Percentiles rank a stretch among this genome's conserved stretches.
phyloP scores from a whole-genome alignment of 2,888 invertebrate species.

The Gibbula magus region DNA sequence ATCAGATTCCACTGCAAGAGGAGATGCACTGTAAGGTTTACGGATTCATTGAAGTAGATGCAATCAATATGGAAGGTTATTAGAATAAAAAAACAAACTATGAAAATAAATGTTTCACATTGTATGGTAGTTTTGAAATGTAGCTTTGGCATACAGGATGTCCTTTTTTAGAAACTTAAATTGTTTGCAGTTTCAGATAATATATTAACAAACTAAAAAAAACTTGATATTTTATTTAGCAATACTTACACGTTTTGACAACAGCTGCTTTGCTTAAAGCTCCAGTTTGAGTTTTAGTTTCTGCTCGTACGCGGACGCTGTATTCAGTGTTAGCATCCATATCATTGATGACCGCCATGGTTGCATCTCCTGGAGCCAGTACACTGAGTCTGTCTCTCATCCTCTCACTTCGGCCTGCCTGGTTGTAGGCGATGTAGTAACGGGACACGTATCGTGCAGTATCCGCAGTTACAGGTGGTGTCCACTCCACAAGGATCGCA shows the following conservation, averaged over 20 bases:
- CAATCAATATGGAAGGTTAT: too few species aligned
- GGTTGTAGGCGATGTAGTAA: slow-evolving; percentile 6
- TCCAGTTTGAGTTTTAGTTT: not conserved
- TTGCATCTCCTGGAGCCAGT: not conserved
- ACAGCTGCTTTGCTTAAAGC: not conserved
- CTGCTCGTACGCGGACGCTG: not conserved
- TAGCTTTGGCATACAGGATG: too few species aligned
- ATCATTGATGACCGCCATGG: not conserved
- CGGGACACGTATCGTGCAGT: not conserved
- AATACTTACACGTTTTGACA: not conserved
- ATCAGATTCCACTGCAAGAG: not conserved
- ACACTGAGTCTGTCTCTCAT: not conserved
- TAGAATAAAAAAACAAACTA: too few species aligned
- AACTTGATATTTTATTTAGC: too few species aligned
- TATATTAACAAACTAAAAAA: too few species aligned
- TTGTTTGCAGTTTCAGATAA: too few species aligned
- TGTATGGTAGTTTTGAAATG: too few species aligned
- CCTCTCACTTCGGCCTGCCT: not conserved
- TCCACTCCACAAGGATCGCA: not conserved
- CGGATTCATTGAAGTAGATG: too few species aligned
- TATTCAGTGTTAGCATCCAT: not conserved
- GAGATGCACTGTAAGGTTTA: too few species aligned
- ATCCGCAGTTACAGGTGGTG: not conserved
- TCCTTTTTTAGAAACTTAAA: too few species aligned
- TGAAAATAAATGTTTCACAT: too few species aligned